Conservation (phyloP, 2,797 vertebrate species). For the Australoheros facetus region DNA sequence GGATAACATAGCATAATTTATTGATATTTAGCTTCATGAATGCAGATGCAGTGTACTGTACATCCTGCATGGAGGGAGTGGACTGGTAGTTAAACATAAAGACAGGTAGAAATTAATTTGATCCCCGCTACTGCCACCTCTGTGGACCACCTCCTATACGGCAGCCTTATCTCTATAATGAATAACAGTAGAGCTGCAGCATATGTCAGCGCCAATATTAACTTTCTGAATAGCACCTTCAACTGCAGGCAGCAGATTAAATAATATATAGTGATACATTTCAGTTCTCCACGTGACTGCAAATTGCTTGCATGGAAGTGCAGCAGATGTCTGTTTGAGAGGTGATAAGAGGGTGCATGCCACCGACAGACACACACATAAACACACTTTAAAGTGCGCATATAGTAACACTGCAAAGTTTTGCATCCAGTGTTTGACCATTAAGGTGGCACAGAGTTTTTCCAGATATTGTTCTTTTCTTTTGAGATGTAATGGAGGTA, state of each 20-base stretch:
- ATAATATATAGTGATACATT: slow-evolving; percentile 51
- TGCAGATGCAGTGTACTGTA: neutral
- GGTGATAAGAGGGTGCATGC: slow-evolving; percentile 64
- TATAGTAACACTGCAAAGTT: neutral
- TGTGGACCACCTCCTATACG: slow-evolving; percentile 15
- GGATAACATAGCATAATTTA: neutral
- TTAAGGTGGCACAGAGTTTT: neutral
- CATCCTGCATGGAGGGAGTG: neutral
- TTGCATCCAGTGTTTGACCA: neutral
- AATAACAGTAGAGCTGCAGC: slow-evolving; percentile 51
- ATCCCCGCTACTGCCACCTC: slow-evolving; percentile 32
- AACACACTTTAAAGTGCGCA: neutral
- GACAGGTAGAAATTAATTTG: slow-evolving; percentile 49
- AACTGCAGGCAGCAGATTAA: slow-evolving; percentile 69
- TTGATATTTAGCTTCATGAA: slow-evolving; percentile 4
- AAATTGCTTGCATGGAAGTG: slow-evolving; percentile 52
- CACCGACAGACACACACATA: slow-evolving; percentile 5
- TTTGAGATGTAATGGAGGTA: neutral
- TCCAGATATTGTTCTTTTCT: neutral
- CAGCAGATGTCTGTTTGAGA: slow-evolving; percentile 58
- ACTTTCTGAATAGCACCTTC: slow-evolving; percentile 52
- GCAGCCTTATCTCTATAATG: slow-evolving; percentile 65
- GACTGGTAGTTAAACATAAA: slow-evolving; percentile 38
- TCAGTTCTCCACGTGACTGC: slow-evolving; percentile 39
- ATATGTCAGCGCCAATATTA: slow-evolving; percentile 53